phyloP scores from a whole-genome alignment of 2,113 vertebrate species.

The Girardinichthys multiradiatus region DNA sequence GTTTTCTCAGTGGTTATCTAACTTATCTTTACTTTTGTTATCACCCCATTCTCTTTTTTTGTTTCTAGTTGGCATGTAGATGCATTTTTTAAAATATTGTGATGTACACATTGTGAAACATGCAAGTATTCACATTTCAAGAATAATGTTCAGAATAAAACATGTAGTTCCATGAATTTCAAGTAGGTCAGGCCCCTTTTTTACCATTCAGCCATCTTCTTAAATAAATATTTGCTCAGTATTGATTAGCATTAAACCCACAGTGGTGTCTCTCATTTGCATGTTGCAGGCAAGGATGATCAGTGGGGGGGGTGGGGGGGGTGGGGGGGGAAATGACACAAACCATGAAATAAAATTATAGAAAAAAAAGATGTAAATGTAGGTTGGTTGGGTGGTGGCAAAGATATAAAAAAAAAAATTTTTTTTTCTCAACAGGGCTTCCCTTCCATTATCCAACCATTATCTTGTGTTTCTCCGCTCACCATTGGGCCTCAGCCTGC shows the following conservation, averaged over 20 bases:
- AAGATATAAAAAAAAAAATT: conserved; percentile 68
- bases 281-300: conserved; percentile 52
- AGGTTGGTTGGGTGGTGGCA: conserved; percentile 65
- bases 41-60: conserved; percentile 32
- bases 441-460: conserved; percentile 79
- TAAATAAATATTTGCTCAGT: conserved; percentile 75
- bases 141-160: conserved; percentile 24
- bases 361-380: conserved; percentile 45
- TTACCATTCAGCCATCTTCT: conserved; percentile 45
- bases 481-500: conserved; percentile 53
- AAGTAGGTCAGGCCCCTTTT: conserved; percentile 54
- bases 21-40: conserved; percentile 35
- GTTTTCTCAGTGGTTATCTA: conserved; percentile 46
- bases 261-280: conserved; percentile 66
- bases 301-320: too few species aligned
- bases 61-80: conserved; percentile 13
- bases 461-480: conserved; percentile 75
- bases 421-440: conserved; percentile 69
- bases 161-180: conserved; percentile 47
- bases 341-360: conserved; percentile 26
- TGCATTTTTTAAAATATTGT: conserved; percentile 1
- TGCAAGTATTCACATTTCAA: conserved; percentile 22
- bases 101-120: conserved; percentile 1
- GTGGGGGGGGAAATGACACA: conserved; percentile 20
- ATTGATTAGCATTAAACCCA: conserved; percentile 75